These are phyloP conservation scores for Cheilinus undulatus DNA, from an alignment of 2,113 vertebrate genomes.

Conservation along the genomic window DNA sequence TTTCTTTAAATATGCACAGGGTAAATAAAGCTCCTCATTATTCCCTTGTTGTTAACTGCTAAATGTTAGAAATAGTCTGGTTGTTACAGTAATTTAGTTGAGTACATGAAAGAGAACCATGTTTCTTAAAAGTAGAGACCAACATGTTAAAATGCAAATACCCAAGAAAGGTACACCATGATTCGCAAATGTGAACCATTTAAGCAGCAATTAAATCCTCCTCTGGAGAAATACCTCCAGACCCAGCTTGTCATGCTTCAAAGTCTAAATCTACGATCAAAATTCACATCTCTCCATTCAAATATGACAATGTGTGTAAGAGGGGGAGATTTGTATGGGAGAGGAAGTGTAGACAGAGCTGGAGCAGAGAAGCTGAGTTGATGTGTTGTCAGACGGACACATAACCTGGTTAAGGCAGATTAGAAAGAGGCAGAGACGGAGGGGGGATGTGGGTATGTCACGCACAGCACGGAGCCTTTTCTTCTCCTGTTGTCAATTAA, in stretches of 20 bases:
- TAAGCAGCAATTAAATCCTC: no score
- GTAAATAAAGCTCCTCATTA: no score
- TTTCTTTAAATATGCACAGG: no score
- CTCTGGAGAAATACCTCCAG: no score
- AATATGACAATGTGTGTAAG: constrained; percentile 8
- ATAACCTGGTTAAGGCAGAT: constrained; percentile 63
- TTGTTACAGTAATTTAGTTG: no score
- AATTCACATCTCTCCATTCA: constrained; percentile 29
- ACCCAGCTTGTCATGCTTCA: not conserved
- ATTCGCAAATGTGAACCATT: no score
- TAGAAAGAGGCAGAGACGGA: constrained; percentile 34
- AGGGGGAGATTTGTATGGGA: constrained; percentile 4
- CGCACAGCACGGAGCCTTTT: constrained; percentile 61
- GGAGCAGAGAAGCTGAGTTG: constrained; percentile 42
- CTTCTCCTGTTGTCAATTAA: constrained; percentile 76
- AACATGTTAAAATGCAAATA: no score
- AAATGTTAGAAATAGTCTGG: no score
- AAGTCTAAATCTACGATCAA: not conserved
- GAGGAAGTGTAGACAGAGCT: constrained; percentile 35
- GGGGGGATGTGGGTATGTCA: constrained; percentile 45
- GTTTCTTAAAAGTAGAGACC: no score
- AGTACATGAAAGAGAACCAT: no score
- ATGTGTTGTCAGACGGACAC: constrained; percentile 59
- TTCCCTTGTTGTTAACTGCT: no score
- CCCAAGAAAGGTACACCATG: no score